Evolutionary conservation across 2,888 invertebrate genomes (phyloP).

Genomic region (Eubasilissa splendida): DNA sequence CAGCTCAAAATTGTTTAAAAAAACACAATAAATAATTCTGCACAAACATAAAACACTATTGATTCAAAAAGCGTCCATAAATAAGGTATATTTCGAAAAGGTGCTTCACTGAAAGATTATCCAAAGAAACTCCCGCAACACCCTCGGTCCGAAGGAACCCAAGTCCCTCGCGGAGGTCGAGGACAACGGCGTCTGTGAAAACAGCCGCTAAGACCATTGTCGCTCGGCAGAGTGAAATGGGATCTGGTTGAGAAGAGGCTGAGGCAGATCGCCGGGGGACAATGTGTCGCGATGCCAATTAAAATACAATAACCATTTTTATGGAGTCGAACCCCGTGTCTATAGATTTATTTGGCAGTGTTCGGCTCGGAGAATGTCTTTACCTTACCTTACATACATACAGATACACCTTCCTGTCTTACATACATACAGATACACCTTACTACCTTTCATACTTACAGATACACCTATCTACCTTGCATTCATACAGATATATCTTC

Average conservation of each 20-base stretch:
- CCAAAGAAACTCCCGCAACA: background rate
- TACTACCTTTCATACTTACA: no score
- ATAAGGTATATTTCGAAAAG: constrained; percentile 48
- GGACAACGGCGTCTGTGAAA: background rate
- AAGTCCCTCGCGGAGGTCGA: background rate
- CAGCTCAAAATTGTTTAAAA: no score
- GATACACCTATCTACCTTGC: no score
- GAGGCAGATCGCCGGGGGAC: constrained; percentile 33
- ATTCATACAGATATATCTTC: no score
- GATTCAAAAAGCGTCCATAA: constrained; percentile 41
- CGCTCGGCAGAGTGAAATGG: background rate
- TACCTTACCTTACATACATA: no score
- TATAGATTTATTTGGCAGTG: constrained; percentile 35
- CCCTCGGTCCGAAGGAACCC: background rate
- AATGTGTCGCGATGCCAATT: constrained; percentile 56
- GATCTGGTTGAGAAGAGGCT: constrained; percentile 18
- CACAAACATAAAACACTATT: background rate
- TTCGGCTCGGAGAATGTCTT: background rate
- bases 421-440: no score
- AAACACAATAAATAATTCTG: no score
- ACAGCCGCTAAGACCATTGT: background rate
- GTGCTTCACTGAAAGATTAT: constrained; percentile 53
- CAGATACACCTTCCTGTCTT: no score
- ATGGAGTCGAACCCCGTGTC: constrained; percentile 43
- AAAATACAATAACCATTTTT: constrained; percentile 57